These are phyloP conservation scores for Acanthurus tractus DNA, from an alignment of 2,797 vertebrate genomes.

Conservation along the genomic window DNA sequence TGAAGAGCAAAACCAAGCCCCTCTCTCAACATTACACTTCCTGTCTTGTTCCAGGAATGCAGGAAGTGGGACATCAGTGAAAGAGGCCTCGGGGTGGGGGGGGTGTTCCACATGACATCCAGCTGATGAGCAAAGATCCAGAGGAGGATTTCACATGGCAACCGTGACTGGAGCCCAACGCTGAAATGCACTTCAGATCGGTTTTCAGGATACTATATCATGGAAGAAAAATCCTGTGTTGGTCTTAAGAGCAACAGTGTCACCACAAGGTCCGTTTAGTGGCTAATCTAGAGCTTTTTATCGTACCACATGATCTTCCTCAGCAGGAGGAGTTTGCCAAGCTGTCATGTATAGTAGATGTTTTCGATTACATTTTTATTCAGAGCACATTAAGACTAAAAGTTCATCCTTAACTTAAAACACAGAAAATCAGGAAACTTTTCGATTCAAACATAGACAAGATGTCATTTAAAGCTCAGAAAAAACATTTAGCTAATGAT, in stretches of 20 bases:
- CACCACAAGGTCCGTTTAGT: neutral
- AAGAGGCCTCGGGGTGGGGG: slow-evolving; percentile 55
- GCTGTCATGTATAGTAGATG: neutral
- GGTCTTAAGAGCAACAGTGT: neutral
- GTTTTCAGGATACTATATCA: neutral
- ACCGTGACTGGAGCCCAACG: slow-evolving; percentile 17
- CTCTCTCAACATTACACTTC: slow-evolving; percentile 65
- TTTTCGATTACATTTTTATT: neutral
- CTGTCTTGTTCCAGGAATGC: slow-evolving; percentile 69
- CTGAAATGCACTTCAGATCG: slow-evolving; percentile 5
- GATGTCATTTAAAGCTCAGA: neutral
- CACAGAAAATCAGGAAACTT: neutral
- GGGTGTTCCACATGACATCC: slow-evolving; percentile 62
- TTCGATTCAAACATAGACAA: neutral
- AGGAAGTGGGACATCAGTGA: slow-evolving; percentile 56
- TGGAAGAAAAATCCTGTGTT: neutral
- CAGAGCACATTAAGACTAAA: neutral
- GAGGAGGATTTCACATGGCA: slow-evolving; percentile 13
- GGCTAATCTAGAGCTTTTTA: neutral
- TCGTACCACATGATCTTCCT: neutral
- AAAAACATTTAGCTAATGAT: neutral
- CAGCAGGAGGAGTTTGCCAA: neutral
- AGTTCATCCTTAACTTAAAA: neutral
- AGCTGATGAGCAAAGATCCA: slow-evolving; percentile 24
- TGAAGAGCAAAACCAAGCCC: slow-evolving; percentile 48